Percentiles rank a stretch among this genome's conserved stretches.
Conservation (phyloP, 2,113 vertebrate species). For the Calcarius ornatus region DNA sequence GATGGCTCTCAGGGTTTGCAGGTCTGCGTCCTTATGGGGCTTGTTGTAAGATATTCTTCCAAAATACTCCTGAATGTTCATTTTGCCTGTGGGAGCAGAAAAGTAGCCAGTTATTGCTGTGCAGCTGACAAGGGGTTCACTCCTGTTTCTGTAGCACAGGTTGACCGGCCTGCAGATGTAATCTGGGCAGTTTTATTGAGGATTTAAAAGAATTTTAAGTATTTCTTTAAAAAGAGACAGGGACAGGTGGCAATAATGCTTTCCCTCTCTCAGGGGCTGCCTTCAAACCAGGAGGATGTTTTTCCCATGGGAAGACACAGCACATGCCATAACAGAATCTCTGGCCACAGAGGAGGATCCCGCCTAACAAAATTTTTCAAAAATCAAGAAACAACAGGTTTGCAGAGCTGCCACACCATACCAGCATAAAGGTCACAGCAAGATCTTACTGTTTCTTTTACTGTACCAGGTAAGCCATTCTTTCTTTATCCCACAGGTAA, state of each 20-base stretch:
- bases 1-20: constrained; percentile 74
- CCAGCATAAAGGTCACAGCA: neutral
- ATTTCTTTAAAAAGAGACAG: neutral
- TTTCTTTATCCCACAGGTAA: neutral
- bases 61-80: constrained; percentile 85
- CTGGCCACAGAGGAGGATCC: neutral
- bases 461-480: neutral
- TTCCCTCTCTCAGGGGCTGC: neutral
- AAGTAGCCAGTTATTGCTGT: neutral
- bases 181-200: neutral
- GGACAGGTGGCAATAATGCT: neutral
- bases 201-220: neutral
- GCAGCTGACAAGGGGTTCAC: neutral
- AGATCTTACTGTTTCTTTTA: neutral
- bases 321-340: neutral
- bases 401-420: neutral
- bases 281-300: neutral
- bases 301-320: neutral
- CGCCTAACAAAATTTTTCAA: neutral
- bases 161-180: neutral
- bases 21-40: constrained; percentile 66
- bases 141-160: neutral
- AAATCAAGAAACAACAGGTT: neutral
- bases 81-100: constrained; percentile 46
- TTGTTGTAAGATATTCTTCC: constrained; percentile 79